Evolutionary conservation across 30 jellyfish, hydroid and myxozoan genomes (phyloP), one percentile per base, ranked within the genome.

Genomic region (Aurelia coerulea): DNA sequence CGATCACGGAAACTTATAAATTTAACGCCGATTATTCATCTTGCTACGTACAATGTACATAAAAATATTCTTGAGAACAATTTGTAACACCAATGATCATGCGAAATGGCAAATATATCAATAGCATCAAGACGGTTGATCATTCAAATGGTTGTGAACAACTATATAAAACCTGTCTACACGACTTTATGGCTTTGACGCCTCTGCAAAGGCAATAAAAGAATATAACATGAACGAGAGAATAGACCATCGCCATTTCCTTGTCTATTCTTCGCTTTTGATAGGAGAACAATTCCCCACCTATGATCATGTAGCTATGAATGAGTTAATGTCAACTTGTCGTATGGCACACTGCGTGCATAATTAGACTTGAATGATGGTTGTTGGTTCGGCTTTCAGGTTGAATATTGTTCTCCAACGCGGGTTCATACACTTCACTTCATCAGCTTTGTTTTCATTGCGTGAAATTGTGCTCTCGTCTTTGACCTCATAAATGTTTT

Each of bases 391-490:
- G 69, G 75, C 81, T 65, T 81, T 81, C 91, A 33, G 91, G 91
- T 81, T 81, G 91, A 63, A 46, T 81, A 81, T 81, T 81, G 91
- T 81, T 81, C 84, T 81, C 54, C 17, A 14, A 35, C 35, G 71
- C 91, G 62, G 91, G 91, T 81, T 64, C 73, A 65, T 78, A 70
- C 88, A 78, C 78, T 56, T 63, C 89, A 65, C 72, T 65, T 79
- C 89, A 79, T 62, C 14, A 79, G 89, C 68, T 79, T 65, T 79
- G 89, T 79, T 67, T 79, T 79, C 89, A 42, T 65, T 74, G 81
- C 89, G 89, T 66, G 80, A 79, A 79, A 79, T 79, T 79, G 89
- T 79, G 89, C 89, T 79, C 53, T 79, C 89, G 89, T 79, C 89
- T 79, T 79, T 79, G 89, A 79, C 89, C 89, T 66, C 64, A 41